These are phyloP conservation scores for Pocillopora damicornis DNA, from an alignment of 64 coral and sea anemone species.

Conservation along the genomic window DNA sequence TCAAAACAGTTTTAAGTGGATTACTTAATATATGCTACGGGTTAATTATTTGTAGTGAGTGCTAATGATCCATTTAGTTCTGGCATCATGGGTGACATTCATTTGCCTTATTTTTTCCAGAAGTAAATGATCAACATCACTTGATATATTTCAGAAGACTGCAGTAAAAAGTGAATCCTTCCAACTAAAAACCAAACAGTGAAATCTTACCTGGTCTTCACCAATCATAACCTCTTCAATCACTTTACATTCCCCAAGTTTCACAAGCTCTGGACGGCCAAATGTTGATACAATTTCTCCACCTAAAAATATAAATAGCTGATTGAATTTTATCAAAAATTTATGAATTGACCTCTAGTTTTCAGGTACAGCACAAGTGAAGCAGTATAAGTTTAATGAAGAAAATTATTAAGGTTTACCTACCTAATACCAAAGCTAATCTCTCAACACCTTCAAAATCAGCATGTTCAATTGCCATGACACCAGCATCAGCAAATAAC, in stretches of 20 bases:
- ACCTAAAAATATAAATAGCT: constrained; percentile 23
- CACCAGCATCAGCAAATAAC: constrained; percentile 96
- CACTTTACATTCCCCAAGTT: constrained; percentile 83
- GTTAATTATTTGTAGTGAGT: no score
- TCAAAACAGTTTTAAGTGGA: no score
- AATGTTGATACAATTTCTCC: constrained; percentile 99
- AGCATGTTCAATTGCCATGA: constrained; percentile 98
- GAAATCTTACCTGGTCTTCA: constrained; percentile 75
- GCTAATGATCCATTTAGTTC: no score
- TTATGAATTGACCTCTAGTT: background rate
- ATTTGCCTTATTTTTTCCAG: no score
- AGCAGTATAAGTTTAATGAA: no score
- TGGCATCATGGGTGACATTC: no score
- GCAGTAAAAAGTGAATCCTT: background rate
- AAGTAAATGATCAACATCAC: no score
- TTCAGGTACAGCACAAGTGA: background rate
- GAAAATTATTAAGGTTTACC: background rate
- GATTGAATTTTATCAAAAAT: background rate
- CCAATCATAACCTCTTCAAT: constrained; percentile 99
- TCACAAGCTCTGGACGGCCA: constrained; percentile 95
- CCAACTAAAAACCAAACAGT: background rate
- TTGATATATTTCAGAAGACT: no score
- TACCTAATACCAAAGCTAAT: constrained; percentile 80
- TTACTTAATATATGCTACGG: no score
- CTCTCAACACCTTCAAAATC: constrained; percentile 99